phyloP scores from a whole-genome alignment of 2,113 vertebrate genomes.

The Miniopterus natalensis region DNA sequence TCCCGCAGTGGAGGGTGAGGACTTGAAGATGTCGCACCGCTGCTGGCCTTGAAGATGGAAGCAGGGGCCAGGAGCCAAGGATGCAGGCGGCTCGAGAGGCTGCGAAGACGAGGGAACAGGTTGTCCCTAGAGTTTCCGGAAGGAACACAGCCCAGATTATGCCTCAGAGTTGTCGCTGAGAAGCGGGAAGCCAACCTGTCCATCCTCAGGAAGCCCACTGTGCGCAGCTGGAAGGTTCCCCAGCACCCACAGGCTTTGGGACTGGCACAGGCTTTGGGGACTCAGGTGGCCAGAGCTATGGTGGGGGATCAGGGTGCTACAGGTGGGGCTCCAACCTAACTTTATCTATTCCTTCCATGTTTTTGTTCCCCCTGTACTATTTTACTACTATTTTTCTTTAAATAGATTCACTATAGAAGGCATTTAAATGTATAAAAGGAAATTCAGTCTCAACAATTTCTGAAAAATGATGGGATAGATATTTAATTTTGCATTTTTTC shows the following conservation, averaged over 20 bases:
- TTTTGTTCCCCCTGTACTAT: background rate
- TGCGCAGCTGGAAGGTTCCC: rapidly evolving
- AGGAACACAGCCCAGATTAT: background rate
- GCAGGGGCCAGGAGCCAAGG: background rate
- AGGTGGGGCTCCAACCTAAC: rapidly evolving
- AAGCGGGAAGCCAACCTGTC: too few species aligned
- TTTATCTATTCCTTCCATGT: background rate
- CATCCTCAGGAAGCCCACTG: rapidly evolving
- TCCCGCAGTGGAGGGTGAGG: rapidly evolving
- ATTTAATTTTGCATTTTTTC: background rate
- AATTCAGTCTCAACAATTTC: background rate
- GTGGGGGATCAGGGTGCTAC: rapidly evolving
- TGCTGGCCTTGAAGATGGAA: background rate
- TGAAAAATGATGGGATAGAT: background rate
- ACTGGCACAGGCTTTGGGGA: background rate
- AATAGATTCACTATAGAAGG: background rate
- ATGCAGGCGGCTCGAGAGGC: background rate
- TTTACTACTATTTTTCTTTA: background rate
- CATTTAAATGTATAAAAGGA: background rate
- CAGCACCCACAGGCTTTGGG: rapidly evolving
- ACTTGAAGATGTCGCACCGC: rapidly evolving
- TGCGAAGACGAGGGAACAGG: background rate
- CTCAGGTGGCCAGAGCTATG: background rate
- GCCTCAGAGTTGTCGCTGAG: background rate
- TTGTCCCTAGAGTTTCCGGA: background rate